These are phyloP conservation scores for Selene dorsalis DNA, from an alignment of 2,797 vertebrate species.

Conservation along the genomic window DNA sequence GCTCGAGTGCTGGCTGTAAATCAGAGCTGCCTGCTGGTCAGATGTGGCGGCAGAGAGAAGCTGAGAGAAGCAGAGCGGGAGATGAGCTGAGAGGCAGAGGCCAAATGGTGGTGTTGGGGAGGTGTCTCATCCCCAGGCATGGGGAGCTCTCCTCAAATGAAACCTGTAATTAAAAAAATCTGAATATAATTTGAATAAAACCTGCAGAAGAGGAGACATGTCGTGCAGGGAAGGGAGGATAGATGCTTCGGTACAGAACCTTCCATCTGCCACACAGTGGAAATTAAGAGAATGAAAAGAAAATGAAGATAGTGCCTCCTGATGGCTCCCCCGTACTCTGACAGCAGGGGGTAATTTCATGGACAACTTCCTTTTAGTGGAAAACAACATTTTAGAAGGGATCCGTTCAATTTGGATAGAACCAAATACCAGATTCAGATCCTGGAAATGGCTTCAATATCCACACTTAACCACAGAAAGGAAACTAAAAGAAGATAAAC, in stretches of 20 bases:
- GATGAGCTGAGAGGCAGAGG: conserved; percentile 1
- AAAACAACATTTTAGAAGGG: neutral
- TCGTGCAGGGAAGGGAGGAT: neutral
- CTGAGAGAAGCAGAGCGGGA: neutral
- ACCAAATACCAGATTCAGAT: neutral
- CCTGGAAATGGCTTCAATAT: neutral
- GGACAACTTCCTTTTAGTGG: conserved; percentile 9
- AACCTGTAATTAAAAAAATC: neutral
- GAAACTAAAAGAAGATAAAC: neutral
- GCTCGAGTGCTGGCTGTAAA: conserved; percentile 39
- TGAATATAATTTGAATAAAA: neutral
- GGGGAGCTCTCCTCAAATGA: neutral
- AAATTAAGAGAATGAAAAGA: conserved; percentile 26
- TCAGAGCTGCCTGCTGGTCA: conserved; percentile 34
- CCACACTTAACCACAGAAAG: neutral
- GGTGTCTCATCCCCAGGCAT: neutral
- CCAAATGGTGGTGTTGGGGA: neutral
- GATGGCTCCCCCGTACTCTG: neutral
- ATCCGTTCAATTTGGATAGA: neutral
- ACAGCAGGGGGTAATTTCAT: conserved; percentile 22
- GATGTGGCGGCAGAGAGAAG: neutral
- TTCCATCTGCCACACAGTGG: neutral
- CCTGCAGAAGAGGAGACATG: neutral
- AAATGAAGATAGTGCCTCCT: conserved; percentile 5
- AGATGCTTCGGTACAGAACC: neutral